Conservation (phyloP, 2,797 vertebrate species). For the Urocyon cinereoargenteus region DNA sequence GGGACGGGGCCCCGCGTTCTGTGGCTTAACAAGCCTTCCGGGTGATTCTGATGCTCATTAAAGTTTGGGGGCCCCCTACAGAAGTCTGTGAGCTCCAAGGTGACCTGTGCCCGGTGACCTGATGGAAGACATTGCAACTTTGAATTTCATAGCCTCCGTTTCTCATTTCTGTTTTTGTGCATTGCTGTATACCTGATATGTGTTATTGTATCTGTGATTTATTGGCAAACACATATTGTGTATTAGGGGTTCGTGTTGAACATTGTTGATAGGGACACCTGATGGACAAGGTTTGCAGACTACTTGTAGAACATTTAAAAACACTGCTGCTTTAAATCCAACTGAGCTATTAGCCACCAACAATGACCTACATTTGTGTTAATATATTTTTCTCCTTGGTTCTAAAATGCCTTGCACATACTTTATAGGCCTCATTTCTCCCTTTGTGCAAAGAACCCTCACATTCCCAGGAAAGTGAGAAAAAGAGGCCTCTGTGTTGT, state of each 20-base stretch:
- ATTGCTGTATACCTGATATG: not conserved
- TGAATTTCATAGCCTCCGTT: constrained; percentile 30
- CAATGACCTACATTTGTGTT: not conserved
- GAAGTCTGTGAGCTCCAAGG: not conserved
- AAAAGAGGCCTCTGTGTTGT: not conserved
- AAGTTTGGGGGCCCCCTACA: not conserved
- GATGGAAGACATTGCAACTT: not conserved
- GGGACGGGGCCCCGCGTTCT: not conserved
- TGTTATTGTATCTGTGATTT: not conserved
- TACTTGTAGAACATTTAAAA: constrained; percentile 44
- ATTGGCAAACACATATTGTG: not conserved
- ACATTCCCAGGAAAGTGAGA: not conserved
- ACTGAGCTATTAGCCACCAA: not conserved
- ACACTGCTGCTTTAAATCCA: not conserved
- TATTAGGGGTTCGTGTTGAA: not conserved
- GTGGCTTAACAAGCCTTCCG: not conserved
- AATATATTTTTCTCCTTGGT: constrained; percentile 4
- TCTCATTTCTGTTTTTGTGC: constrained; percentile 10
- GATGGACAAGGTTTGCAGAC: not conserved
- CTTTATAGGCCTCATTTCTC: not conserved
- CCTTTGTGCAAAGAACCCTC: not conserved
- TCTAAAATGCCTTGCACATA: constrained; percentile 36
- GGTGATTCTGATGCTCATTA: not conserved
- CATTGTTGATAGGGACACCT: not conserved
- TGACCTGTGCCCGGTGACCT: not conserved